Evolutionary conservation across 1,140 invertebrate species (phyloP).

Genomic region (Magallana gigas): DNA sequence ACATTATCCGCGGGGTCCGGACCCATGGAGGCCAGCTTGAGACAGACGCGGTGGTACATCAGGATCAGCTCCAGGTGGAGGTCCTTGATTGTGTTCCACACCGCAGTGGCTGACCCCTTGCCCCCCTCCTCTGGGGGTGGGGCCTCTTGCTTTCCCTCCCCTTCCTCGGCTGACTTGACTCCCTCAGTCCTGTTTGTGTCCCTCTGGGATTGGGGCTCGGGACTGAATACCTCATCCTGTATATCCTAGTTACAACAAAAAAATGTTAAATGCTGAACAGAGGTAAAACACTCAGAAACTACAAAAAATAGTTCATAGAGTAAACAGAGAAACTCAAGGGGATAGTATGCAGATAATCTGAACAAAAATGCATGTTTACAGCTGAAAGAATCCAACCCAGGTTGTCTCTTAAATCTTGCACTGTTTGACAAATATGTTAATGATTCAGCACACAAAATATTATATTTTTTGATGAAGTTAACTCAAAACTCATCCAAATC

Average conservation of each 20-base stretch:
- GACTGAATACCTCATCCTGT: constrained; percentile 74
- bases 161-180: background rate
- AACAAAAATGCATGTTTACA: too few relatives aligned
- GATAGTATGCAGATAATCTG: too few relatives aligned
- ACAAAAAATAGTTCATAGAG: too few relatives aligned
- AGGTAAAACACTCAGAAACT: too few relatives aligned
- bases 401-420: too few relatives aligned
- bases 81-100: constrained; percentile 77
- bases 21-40: constrained; percentile 71
- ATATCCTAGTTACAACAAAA: constrained; percentile 66
- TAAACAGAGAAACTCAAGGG: too few relatives aligned
- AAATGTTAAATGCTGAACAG: too few relatives aligned
- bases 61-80: constrained; percentile 77
- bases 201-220: constrained; percentile 49
- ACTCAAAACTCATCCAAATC: too few relatives aligned
- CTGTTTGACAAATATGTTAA: too few relatives aligned
- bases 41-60: constrained; percentile 77
- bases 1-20: constrained; percentile 56
- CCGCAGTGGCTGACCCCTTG: constrained; percentile 62
- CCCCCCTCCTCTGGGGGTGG: constrained; percentile 62
- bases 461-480: too few relatives aligned
- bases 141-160: constrained; percentile 50
- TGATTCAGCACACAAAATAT: too few relatives aligned
- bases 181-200: constrained; percentile 49
- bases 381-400: too few relatives aligned